Evolutionary conservation across 1,140 invertebrate genomes (phyloP).

Genomic region (Drosophila lacteicornis): DNA sequence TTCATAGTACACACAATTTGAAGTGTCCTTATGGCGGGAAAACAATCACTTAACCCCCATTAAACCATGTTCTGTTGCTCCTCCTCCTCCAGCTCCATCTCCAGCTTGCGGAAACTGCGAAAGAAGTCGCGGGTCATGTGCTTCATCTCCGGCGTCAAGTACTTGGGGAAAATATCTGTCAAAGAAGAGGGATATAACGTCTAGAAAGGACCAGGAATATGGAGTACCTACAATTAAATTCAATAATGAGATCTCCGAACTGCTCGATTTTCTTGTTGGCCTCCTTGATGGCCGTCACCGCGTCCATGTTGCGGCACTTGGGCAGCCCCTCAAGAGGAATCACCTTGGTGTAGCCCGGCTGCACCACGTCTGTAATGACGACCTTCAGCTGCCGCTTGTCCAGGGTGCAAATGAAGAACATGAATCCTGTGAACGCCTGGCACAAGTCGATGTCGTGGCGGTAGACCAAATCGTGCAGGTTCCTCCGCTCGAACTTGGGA

Average conservation of each 20-base stretch:
- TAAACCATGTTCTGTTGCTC: slow-evolving; percentile 24
- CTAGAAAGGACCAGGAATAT: not conserved
- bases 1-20: slow-evolving; percentile 11
- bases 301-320: slow-evolving; percentile 76
- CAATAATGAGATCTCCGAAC: slow-evolving; percentile 74
- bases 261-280: slow-evolving; percentile 57
- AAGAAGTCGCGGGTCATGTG: slow-evolving; percentile 59
- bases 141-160: slow-evolving; percentile 69
- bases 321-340: slow-evolving; percentile 88
- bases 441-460: slow-evolving; percentile 87
- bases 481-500: slow-evolving; percentile 90
- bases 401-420: slow-evolving; percentile 88
- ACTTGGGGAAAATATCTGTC: slow-evolving; percentile 68
- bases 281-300: slow-evolving; percentile 45
- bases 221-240: slow-evolving; percentile 67
- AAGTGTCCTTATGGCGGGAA: not conserved
- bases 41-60: not conserved
- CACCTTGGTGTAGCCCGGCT: slow-evolving; percentile 87
- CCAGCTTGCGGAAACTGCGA: slow-evolving; percentile 45
- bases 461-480: slow-evolving; percentile 88
- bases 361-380: slow-evolving; percentile 89
- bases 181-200: not conserved
- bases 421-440: slow-evolving; percentile 89
- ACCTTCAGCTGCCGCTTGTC: slow-evolving; percentile 89
- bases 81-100: slow-evolving; percentile 49